Base-by-base conservation (phyloP, 2,113 vertebrate genomes). In the Neogobius melanostomus region DNA sequence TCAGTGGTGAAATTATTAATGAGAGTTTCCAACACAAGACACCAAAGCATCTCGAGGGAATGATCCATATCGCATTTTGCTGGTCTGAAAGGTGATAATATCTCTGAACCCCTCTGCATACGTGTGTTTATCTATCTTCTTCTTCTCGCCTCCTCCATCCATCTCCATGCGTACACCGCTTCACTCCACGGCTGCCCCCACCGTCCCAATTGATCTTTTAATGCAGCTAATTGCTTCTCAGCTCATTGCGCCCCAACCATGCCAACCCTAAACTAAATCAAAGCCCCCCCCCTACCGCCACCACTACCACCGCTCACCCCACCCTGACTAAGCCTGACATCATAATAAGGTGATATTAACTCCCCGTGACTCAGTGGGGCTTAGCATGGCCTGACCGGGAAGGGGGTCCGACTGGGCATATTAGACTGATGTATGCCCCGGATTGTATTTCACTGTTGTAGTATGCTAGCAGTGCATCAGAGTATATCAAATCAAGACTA, bases 161-260 rank as follows among this genome's bases (percentile, higher is more conserved):
- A 45, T 36, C 69, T 75, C 67, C 70, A 54, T 57, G 12, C 11
- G 66, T 44, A 53, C 68, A 70, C 72, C 64, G 82, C 78, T 69
- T 78, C 77, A 47, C 79, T 69, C 66, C 70, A 42, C 16, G 78
- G 62, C 84, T 59, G 72, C 74, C 77, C 69, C 9, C 61, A 10
- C 81, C 79, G 68, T 84, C 74, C 75, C 77, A 52, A 83, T 75
- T 87, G 78, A 88, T 90, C 86, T 88, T 80, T 84, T 87, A 85
- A 88, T 88, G 82, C 81, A 76, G 80, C 78, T 85, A 83, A 89
- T 85, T 84, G 85, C 79, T 87, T 90, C 71, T 80, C 86, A 85
- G 79, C 81, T 86, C 86, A 85, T 82, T 88, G 82, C 83, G 59
- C 75, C 75, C 78, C 66, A 71, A 36, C 28, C 28, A 2, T 79